Percentiles rank a stretch among this genome's conserved stretches.
phyloP scores from a whole-genome alignment of 2,113 vertebrate species.

The Passerina amoena region DNA sequence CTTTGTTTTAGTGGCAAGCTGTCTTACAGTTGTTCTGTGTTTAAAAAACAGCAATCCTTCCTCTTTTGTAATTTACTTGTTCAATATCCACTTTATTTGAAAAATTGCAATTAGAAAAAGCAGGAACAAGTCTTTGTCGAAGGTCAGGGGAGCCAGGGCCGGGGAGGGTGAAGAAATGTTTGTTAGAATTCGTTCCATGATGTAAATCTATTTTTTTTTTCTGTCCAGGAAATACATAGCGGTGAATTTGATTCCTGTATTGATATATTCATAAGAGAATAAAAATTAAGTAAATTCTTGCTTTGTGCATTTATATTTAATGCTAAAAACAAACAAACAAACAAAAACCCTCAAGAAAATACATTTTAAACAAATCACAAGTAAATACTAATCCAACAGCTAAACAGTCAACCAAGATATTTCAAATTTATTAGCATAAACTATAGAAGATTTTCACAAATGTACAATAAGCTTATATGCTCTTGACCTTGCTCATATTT shows the following conservation, averaged over 20 bases:
- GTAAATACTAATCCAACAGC: not conserved
- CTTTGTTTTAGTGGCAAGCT: not conserved
- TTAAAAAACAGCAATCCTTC: not conserved
- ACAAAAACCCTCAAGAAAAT: not conserved
- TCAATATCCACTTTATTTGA: not conserved
- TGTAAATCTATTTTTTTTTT: not conserved
- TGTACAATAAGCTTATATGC: not conserved
- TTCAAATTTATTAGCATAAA: not conserved
- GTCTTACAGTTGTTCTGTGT: not conserved
- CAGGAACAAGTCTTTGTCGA: not conserved
- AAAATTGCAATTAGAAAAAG: not conserved
- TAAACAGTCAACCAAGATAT: not conserved
- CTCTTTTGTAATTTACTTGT: not conserved
- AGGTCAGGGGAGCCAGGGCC: fast-evolving
- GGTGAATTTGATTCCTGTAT: not conserved
- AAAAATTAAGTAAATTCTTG: not conserved
- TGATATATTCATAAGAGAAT: not conserved
- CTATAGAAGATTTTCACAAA: not conserved
- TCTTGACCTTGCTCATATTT: not conserved
- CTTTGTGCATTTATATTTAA: not conserved
- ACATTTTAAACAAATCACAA: not conserved
- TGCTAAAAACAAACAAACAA: not conserved
- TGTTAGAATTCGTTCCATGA: not conserved
- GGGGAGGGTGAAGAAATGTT: not conserved
- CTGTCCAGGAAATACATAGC: not conserved